Percentiles rank a stretch among this genome's conserved stretches.
phyloP scores from a whole-genome alignment of 2,888 invertebrate genomes.

The Agrotis segetum region DNA sequence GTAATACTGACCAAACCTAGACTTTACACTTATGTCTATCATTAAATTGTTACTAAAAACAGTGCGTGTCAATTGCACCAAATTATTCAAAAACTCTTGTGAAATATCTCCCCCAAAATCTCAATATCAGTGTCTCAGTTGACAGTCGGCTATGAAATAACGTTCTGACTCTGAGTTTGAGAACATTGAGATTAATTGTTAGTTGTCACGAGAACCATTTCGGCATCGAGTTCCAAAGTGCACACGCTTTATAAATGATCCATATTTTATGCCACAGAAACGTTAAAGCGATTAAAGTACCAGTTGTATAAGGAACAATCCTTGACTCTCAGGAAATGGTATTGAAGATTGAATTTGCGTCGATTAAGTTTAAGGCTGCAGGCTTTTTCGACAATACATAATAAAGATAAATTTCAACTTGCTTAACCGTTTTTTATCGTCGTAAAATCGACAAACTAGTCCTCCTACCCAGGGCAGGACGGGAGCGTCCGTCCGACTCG shows the following conservation, averaged over 20 bases:
- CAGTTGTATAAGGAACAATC: conserved; percentile 60
- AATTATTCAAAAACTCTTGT: conserved; percentile 39
- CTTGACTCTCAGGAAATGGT: conserved; percentile 71
- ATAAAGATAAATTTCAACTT: conserved; percentile 33
- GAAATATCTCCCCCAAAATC: conserved; percentile 46
- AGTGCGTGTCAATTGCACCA: conserved; percentile 43
- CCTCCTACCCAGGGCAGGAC: too few relatives aligned
- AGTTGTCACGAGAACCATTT: conserved; percentile 71
- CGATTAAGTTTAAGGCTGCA: conserved; percentile 58
- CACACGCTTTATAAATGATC: conserved; percentile 67
- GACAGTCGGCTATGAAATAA: conserved; percentile 69
- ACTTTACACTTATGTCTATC: not conserved
- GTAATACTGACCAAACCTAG: conserved; percentile 55
- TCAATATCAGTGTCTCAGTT: conserved; percentile 61
- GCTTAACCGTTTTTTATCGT: too few relatives aligned
- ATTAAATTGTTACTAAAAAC: conserved; percentile 16
- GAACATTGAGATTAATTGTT: conserved; percentile 74
- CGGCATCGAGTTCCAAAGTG: conserved; percentile 57
- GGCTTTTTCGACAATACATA: conserved; percentile 48
- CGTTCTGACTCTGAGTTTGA: conserved; percentile 66
- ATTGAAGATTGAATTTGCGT: conserved; percentile 48
- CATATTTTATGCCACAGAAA: conserved; percentile 53
- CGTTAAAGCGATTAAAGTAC: conserved; percentile 48
- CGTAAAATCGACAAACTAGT: too few relatives aligned
- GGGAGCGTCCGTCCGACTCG: too few relatives aligned